These are phyloP conservation scores for Drosophila trapezifrons DNA, from an alignment of 1,140 invertebrate genomes.

Conservation along the genomic window DNA sequence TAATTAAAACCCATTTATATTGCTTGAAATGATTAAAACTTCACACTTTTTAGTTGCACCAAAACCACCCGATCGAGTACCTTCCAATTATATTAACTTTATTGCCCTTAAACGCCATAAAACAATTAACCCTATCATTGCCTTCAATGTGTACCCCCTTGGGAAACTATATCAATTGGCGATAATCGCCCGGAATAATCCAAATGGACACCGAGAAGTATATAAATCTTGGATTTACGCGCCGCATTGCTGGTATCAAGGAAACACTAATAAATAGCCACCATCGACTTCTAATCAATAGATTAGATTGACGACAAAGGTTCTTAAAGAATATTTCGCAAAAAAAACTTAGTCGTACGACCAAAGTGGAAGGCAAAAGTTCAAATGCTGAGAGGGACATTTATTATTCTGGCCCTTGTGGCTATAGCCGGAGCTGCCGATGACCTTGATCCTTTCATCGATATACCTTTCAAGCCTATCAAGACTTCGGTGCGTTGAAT, in stretches of 20 bases:
- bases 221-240: constrained; percentile 58
- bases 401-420: constrained; percentile 41
- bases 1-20: background rate
- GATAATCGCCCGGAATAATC: constrained; percentile 25
- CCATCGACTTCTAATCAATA: constrained; percentile 39
- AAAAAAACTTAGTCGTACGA: constrained; percentile 33
- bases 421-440: constrained; percentile 2
- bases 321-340: constrained; percentile 6
- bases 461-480: constrained; percentile 68
- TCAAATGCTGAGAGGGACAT: constrained; percentile 37
- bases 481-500: constrained; percentile 60
- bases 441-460: constrained; percentile 58
- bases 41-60: background rate
- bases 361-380: constrained; percentile 12
- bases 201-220: constrained; percentile 18
- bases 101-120: constrained; percentile 13
- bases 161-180: background rate
- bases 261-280: constrained; percentile 20
- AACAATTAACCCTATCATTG: constrained; percentile 30
- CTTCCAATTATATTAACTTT: constrained; percentile 4
- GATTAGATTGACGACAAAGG: constrained; percentile 58
- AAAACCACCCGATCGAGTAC: background rate
- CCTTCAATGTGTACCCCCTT: constrained; percentile 5
- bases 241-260: constrained; percentile 11
- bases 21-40: background rate